Conservation (phyloP, 2,113 vertebrate genomes). For the Oreocharis arfaki region DNA sequence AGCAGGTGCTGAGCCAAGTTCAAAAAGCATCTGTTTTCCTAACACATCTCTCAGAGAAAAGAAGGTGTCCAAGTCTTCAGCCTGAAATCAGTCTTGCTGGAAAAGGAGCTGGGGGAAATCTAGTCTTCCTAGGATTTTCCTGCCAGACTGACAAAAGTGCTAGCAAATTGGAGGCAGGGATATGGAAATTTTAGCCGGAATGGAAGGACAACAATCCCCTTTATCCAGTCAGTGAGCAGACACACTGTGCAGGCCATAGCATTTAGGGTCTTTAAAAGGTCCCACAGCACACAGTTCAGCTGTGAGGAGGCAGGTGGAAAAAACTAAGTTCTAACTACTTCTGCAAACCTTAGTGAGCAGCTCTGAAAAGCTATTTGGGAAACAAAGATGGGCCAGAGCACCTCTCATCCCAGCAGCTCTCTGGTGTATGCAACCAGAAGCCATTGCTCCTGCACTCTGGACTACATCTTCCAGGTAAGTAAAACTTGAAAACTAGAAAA, state of each 20-base stretch:
- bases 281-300: neutral
- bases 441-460: neutral
- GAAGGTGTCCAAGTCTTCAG: accelerated
- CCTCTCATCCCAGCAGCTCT: neutral
- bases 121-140: neutral
- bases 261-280: neutral
- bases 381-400: neutral
- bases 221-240: neutral
- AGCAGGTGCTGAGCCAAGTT: neutral
- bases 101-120: neutral
- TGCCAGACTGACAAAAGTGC: neutral
- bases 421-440: neutral
- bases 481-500: neutral
- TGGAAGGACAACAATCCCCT: neutral
- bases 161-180: neutral
- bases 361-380: neutral
- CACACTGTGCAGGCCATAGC: neutral
- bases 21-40: neutral
- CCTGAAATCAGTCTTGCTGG: neutral
- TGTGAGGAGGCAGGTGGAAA: neutral
- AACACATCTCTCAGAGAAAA: neutral
- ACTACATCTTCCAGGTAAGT: neutral
- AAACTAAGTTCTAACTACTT: neutral
- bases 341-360: neutral
- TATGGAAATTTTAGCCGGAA: neutral